A percentile compares a stretch with the other conserved stretches of the same genome.
These are phyloP conservation scores for Zenarchopterus dispar DNA, from an alignment of 2,797 vertebrate genomes.

Conservation along the genomic window DNA sequence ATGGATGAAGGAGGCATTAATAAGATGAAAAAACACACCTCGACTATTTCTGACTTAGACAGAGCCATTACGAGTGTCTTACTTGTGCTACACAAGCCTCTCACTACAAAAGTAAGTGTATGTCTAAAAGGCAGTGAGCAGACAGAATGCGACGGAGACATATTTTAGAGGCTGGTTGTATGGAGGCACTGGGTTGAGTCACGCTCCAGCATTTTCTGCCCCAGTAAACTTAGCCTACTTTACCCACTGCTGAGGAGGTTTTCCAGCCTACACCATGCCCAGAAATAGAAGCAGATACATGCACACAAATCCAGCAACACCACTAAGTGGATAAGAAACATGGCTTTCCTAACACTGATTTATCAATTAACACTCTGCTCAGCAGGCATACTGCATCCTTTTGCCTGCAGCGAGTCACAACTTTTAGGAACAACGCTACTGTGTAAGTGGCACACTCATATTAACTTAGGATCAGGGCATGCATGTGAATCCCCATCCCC, in stretches of 20 bases:
- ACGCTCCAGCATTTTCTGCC: constrained; percentile 81
- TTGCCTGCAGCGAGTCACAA: not conserved
- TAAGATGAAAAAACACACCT: constrained; percentile 6
- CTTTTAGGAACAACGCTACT: constrained; percentile 51
- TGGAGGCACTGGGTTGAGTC: constrained; percentile 73
- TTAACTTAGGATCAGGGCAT: constrained; percentile 52
- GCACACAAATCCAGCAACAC: constrained; percentile 17
- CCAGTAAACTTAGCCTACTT: constrained; percentile 82
- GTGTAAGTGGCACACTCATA: constrained; percentile 42
- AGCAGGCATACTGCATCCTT: no score
- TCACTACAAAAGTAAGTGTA: constrained; percentile 28
- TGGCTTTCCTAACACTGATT: constrained; percentile 42
- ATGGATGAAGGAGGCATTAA: constrained; percentile 6
- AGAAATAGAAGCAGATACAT: constrained; percentile 54
- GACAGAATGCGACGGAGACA: constrained; percentile 69
- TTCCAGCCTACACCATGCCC: constrained; percentile 37
- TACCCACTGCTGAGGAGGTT: constrained; percentile 62
- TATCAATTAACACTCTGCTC: constrained; percentile 53
- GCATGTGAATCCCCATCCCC: constrained; percentile 42
- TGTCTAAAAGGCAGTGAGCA: constrained; percentile 55
- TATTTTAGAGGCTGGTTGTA: constrained; percentile 74
- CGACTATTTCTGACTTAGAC: constrained; percentile 12
- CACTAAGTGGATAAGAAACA: constrained; percentile 32
- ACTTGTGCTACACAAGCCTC: constrained; percentile 47
- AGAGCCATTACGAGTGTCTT: constrained; percentile 12